Base-by-base conservation (phyloP, 2,797 vertebrate species). In the Cossypha dichroa region DNA sequence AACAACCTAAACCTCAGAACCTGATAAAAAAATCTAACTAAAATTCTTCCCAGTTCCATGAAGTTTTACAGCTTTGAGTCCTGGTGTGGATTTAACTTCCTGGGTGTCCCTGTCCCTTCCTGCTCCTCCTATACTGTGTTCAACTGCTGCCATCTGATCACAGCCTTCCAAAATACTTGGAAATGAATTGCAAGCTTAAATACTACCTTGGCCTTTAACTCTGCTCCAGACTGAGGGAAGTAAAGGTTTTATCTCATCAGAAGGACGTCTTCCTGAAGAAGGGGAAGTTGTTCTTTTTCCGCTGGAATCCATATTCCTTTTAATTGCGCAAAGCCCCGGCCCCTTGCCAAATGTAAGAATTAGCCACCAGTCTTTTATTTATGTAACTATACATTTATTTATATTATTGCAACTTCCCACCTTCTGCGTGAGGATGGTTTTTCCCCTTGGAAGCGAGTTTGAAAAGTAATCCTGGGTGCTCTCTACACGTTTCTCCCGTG, bases 181-280 rank as follows among this genome's bases (percentile, higher is more conserved):
- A 15, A 92, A 79, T 96, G 96, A 97, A 96, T 83, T 92, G 91
- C 34, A 14, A 62, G 64, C 36, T 95, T 74, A 87, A 95, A 94
- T 88, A 78, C 90, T 85, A 64, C 82, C 46, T 80, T 96, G 96
- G 70, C 90, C 91, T 97, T 96, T 94, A 63, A 28, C 69, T 94
- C 87, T 69, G 67, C 73, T 86, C 45, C 38, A 8, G 8, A 10
- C 46, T 28, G 78, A 74, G 75, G 20, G 67, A 62, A 54, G 80
- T 29, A 86, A 93, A 96, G 86, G 74, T 77, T 94, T 87, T 88
- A 81, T 67, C 80, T 94, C 76, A 22, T 90, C 75, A 80, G 73
- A 66, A 80, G 38, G 28, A 66, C 20, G 2, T 54, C 60, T 83
- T 87, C 52, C 51, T 21, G 56, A 87, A 59, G 77, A 60, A 70